Evolutionary conservation across 2,888 invertebrate genomes (phyloP).

Genomic region (Clitarchus hookeri): DNA sequence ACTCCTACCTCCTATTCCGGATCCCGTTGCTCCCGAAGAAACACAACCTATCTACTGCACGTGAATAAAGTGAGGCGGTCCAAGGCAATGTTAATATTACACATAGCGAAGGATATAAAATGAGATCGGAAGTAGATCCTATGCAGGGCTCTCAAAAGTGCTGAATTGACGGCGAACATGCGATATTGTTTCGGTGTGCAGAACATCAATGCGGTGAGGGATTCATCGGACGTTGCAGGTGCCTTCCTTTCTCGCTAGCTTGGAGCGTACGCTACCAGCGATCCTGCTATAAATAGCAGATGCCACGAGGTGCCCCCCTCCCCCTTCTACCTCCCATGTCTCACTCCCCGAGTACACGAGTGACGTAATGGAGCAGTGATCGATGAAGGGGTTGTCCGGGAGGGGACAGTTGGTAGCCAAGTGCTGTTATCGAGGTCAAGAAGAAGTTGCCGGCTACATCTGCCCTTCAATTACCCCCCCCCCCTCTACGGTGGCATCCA

Average conservation of each 20-base stretch:
- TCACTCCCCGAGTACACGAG: neutral
- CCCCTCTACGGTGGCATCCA: neutral
- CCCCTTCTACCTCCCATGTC: neutral
- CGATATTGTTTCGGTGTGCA: no score
- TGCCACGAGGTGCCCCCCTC: neutral
- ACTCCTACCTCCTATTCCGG: no score
- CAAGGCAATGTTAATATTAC: no score
- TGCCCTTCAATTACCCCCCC: neutral
- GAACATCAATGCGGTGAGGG: no score
- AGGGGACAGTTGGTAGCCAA: neutral
- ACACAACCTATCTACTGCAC: no score
- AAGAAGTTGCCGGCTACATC: neutral
- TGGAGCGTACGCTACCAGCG: neutral
- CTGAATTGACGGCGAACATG: no score
- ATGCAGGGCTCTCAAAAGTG: no score
- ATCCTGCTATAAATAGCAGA: neutral
- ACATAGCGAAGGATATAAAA: no score
- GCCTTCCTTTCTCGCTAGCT: neutral
- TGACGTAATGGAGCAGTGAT: neutral
- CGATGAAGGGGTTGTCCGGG: neutral
- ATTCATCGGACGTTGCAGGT: neutral
- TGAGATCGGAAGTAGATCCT: no score
- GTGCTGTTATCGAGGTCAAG: slow-evolving; percentile 14
- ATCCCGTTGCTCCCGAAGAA: no score
- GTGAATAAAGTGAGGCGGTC: no score